These are phyloP conservation scores for Cygnus atratus DNA, from an alignment of 2,113 vertebrate species.

Conservation along the genomic window DNA sequence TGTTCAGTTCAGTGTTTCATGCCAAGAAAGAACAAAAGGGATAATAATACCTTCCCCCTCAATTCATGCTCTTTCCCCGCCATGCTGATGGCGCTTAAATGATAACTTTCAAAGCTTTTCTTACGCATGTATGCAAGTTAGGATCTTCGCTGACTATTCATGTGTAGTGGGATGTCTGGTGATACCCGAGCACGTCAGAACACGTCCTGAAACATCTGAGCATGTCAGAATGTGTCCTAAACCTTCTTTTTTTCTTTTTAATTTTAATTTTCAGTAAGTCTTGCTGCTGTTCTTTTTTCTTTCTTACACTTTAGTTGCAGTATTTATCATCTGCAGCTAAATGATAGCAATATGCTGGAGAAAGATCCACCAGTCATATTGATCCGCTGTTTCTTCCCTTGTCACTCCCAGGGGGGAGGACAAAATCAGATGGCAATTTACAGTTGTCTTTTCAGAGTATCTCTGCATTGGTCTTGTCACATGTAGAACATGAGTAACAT, in stretches of 20 bases:
- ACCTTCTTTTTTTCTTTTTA: not conserved
- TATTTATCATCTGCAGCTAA: slow-evolving; percentile 39
- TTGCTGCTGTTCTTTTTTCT: not conserved
- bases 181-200: not conserved
- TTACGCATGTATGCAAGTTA: not conserved
- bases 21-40: not conserved
- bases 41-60: not conserved
- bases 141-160: not conserved
- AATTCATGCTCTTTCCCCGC: not conserved
- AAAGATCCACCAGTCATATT: not conserved
- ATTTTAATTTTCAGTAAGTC: not conserved
- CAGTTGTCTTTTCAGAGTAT: not conserved
- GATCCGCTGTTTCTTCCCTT: not conserved
- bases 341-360: not conserved
- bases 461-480: not conserved
- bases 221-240: not conserved
- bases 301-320: not conserved
- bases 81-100: not conserved
- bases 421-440: slow-evolving; percentile 5
- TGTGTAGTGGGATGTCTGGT: not conserved
- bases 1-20: not conserved
- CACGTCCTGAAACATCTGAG: not conserved
- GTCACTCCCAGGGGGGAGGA: not conserved
- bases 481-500: not conserved
- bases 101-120: not conserved